These are phyloP conservation scores for Cossypha polioptera DNA, from an alignment of 2,797 vertebrate species.

Conservation along the genomic window DNA sequence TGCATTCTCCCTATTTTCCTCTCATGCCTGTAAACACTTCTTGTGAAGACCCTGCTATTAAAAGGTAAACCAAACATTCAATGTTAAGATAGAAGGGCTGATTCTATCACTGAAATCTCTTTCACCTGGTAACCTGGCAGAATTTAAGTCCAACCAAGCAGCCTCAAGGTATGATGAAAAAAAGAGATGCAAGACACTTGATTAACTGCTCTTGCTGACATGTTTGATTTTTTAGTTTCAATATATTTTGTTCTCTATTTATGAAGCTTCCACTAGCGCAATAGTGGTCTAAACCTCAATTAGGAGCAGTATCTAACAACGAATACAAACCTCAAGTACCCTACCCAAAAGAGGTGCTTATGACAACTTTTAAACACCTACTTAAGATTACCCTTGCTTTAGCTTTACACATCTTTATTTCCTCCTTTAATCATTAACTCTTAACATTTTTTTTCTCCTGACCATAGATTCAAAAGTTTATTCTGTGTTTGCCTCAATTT, in stretches of 20 bases:
- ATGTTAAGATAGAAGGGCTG: neutral
- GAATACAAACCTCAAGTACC: neutral
- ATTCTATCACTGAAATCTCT: neutral
- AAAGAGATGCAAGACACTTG: neutral
- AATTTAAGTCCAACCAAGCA: neutral
- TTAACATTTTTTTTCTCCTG: neutral
- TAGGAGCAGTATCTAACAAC: neutral
- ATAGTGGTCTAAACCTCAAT: neutral
- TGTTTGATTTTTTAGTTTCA: neutral
- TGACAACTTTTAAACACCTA: neutral
- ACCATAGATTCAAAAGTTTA: neutral
- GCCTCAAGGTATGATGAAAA: neutral
- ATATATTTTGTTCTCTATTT: neutral
- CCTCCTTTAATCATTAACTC: neutral
- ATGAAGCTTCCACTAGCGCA: neutral
- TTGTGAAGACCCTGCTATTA: neutral
- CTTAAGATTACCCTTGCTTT: neutral
- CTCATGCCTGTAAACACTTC: neutral
- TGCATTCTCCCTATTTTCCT: neutral
- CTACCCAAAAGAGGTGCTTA: neutral
- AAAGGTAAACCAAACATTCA: neutral
- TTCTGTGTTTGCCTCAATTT: neutral
- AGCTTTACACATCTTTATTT: neutral
- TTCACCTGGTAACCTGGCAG: neutral
- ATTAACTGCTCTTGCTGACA: neutral